phyloP scores from a whole-genome alignment of 2,888 invertebrate species.

The Melanchra persicariae region DNA sequence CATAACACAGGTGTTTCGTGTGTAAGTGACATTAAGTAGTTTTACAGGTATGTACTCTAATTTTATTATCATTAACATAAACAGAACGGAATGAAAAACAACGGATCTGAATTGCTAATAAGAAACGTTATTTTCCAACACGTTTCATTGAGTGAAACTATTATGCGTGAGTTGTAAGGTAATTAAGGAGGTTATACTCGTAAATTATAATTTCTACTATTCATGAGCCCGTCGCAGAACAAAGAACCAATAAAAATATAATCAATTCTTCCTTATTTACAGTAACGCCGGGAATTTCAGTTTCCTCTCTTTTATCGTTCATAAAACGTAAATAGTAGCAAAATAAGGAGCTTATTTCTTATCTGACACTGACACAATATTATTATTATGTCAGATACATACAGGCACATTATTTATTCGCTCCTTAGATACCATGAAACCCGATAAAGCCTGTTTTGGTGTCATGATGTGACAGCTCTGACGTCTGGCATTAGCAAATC shows the following conservation, averaged over 20 bases:
- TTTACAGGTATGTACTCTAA: conserved; percentile 67
- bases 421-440: conserved; percentile 47
- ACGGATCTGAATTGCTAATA: conserved; percentile 22
- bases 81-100: background rate
- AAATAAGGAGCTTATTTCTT: conserved; percentile 1
- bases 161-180: background rate
- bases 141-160: conserved; percentile 2
- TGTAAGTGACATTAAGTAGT: conserved; percentile 57
- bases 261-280: conserved; percentile 10
- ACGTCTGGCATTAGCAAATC: conserved; percentile 46
- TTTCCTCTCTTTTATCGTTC: conserved; percentile 10
- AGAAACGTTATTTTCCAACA: background rate
- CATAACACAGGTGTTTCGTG: conserved; percentile 62
- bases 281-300: background rate
- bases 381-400: conserved; percentile 11
- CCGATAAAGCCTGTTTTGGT: conserved; percentile 48
- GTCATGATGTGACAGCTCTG: conserved; percentile 43
- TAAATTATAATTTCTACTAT: conserved; percentile 5
- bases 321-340: background rate
- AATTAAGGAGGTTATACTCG: no score
- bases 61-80: conserved; percentile 9
- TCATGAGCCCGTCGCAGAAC: background rate
- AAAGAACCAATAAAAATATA: conserved; percentile 15
- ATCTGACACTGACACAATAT: conserved; percentile 5
- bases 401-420: conserved; percentile 14